These are phyloP conservation scores for Volucella inanis DNA, from an alignment of 2,888 invertebrate genomes.

Conservation along the genomic window DNA sequence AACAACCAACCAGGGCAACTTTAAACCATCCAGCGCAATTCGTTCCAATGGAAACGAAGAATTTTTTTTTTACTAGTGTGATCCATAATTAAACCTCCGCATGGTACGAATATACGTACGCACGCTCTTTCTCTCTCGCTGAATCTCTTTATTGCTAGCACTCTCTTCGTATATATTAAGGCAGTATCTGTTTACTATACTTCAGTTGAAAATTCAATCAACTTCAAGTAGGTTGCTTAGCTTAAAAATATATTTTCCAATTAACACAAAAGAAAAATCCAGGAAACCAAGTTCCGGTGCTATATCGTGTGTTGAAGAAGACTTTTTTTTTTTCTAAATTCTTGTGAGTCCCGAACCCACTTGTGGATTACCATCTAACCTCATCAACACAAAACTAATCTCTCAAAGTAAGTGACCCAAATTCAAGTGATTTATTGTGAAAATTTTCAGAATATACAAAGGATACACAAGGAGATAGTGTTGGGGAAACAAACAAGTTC, in stretches of 20 bases:
- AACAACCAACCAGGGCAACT: slow-evolving; percentile 26
- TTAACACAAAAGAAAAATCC: slow-evolving; percentile 27
- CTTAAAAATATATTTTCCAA: slow-evolving; percentile 26
- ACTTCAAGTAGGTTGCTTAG: slow-evolving; percentile 76
- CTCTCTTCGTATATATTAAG: slow-evolving; percentile 79
- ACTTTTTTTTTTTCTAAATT: background rate
- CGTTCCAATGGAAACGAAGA: slow-evolving; percentile 55
- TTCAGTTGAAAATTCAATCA: slow-evolving; percentile 82
- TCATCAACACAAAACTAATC: slow-evolving; percentile 35
- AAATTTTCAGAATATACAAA: background rate
- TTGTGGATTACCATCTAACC: slow-evolving; percentile 46
- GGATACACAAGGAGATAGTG: background rate
- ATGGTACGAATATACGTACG: background rate
- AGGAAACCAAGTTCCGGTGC: slow-evolving; percentile 54
- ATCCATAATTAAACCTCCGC: slow-evolving; percentile 55
- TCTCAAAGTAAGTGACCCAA: slow-evolving; percentile 75
- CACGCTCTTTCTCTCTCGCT: slow-evolving; percentile 23
- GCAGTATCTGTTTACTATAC: slow-evolving; percentile 80
- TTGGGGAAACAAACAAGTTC: slow-evolving; percentile 25
- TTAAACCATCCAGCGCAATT: slow-evolving; percentile 54
- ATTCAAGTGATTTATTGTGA: background rate
- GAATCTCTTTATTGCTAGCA: background rate
- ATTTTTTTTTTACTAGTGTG: slow-evolving; percentile 46
- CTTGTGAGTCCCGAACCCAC: slow-evolving; percentile 14
- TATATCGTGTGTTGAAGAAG: slow-evolving; percentile 37